These are phyloP conservation scores for Meloidogyne floridensis DNA, from an alignment of 1,140 invertebrate genomes.

Conservation along the genomic window DNA sequence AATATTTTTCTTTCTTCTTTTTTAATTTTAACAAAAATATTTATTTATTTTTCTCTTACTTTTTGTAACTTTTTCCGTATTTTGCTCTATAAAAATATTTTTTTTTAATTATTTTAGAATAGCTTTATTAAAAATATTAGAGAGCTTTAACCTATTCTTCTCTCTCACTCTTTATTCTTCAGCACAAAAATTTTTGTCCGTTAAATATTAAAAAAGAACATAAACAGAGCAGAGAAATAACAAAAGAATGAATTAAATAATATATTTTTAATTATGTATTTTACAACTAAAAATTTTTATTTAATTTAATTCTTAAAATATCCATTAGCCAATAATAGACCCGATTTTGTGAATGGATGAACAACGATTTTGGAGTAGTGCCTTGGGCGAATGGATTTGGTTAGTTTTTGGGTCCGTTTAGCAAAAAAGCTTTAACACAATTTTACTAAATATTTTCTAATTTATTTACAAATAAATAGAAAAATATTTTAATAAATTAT, in stretches of 20 bases:
- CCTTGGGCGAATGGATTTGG: conserved; percentile 39
- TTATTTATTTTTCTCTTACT: neutral
- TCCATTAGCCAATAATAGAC: too few relatives aligned
- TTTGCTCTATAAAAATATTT: neutral
- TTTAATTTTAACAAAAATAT: neutral
- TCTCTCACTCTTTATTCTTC: too few relatives aligned
- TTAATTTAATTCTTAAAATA: too few relatives aligned
- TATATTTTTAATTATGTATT: too few relatives aligned
- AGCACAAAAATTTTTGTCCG: neutral
- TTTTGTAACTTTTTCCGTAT: neutral
- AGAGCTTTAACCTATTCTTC: neutral
- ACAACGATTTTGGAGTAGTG: conserved; percentile 40
- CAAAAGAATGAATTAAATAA: too few relatives aligned
- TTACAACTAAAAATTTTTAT: too few relatives aligned
- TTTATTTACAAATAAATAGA: neutral
- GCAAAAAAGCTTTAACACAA: neutral
- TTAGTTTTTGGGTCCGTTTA: conserved; percentile 7
- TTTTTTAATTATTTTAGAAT: neutral
- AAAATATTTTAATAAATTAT: too few relatives aligned
- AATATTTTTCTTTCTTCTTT: neutral
- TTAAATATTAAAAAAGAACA: neutral
- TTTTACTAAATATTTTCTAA: neutral
- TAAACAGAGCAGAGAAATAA: neutral
- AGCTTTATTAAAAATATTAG: neutral
- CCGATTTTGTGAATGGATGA: conserved; percentile 31